Percentiles rank a stretch among this genome's conserved stretches.
These are phyloP conservation scores for Prunella himalayana DNA, from an alignment of 2,113 vertebrate genomes.

Conservation along the genomic window DNA sequence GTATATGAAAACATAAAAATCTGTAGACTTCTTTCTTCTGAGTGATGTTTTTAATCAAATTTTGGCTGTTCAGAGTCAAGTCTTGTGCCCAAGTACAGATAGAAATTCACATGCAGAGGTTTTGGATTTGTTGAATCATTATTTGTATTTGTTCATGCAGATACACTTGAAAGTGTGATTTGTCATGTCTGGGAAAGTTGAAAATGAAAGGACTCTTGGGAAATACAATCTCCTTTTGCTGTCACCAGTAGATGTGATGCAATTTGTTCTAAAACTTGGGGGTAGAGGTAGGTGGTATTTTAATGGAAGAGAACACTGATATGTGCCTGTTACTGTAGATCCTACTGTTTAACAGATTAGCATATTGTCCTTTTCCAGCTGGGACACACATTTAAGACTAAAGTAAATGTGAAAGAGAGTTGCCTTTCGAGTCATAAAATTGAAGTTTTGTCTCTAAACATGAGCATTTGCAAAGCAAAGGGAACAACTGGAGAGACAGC, in stretches of 20 bases:
- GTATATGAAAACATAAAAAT: not conserved
- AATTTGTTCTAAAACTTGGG: not conserved
- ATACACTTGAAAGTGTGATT: not conserved
- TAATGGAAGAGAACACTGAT: not conserved
- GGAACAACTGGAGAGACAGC: not conserved
- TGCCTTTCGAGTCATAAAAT: not conserved
- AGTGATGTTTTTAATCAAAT: not conserved
- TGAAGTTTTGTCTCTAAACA: not conserved
- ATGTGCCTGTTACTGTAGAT: not conserved
- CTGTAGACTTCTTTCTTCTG: not conserved
- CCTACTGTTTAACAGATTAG: not conserved
- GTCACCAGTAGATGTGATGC: not conserved
- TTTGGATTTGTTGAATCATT: not conserved
- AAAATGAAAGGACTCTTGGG: not conserved
- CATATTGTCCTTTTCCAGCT: not conserved
- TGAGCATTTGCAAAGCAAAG: not conserved
- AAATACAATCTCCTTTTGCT: not conserved
- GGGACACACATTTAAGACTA: not conserved
- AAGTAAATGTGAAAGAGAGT: not conserved
- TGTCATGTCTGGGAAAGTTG: not conserved
- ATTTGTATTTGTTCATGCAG: not conserved
- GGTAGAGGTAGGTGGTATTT: not conserved
- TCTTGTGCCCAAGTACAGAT: not conserved
- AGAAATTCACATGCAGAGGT: not conserved
- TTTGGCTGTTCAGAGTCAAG: not conserved